Evolutionary conservation across 1,140 invertebrate genomes (phyloP).

Genomic region (Semibalanus balanoides): DNA sequence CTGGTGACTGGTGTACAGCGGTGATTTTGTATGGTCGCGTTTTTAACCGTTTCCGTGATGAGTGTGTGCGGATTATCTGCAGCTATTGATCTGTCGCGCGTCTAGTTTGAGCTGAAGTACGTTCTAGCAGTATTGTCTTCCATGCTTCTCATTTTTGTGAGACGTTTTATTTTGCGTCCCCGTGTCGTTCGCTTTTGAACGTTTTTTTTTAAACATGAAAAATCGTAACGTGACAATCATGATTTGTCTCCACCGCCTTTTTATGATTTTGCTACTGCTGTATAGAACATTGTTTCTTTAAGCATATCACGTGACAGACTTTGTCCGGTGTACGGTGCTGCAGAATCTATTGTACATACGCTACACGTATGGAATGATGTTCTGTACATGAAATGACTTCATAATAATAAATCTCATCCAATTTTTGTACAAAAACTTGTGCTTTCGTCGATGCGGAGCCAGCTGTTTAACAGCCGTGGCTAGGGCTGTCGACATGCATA

Average conservation of each 20-base stretch:
- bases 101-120: neutral
- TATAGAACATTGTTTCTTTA: neutral
- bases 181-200: neutral
- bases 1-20: neutral
- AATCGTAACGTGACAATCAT: too few species aligned
- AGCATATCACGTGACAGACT: neutral
- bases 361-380: neutral
- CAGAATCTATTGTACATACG: neutral
- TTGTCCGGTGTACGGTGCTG: neutral
- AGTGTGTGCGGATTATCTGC: neutral
- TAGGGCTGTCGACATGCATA: too few species aligned
- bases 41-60: neutral
- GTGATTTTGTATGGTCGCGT: neutral
- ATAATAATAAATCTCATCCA: slow-evolving; percentile 1
- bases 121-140: neutral
- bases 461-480: too few species aligned
- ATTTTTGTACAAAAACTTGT: neutral
- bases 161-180: neutral
- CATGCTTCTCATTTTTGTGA: neutral
- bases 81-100: too few species aligned
- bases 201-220: too few species aligned
- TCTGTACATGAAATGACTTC: slow-evolving; percentile 2
- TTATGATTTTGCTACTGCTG: too few species aligned
- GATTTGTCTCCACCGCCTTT: too few species aligned
- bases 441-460: too few species aligned